A percentile compares a stretch with the other conserved stretches of the same genome.
Evolutionary conservation across 1,140 invertebrate genomes (phyloP).

Genomic region (Papilio polytes): DNA sequence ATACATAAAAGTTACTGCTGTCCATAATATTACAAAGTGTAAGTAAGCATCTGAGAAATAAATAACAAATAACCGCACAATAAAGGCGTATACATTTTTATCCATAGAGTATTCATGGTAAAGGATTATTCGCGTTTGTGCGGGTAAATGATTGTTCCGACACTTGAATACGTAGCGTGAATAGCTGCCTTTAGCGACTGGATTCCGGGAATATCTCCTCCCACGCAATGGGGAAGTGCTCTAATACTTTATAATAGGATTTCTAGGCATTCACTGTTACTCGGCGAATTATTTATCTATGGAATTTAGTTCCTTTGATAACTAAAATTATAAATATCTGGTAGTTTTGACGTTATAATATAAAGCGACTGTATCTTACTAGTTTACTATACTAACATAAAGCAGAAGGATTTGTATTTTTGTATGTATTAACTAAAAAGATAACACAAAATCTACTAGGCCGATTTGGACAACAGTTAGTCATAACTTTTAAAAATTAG

Average conservation of each 20-base stretch:
- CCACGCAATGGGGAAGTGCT: not conserved
- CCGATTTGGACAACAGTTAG: too few relatives aligned
- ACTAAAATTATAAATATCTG: not conserved
- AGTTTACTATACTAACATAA: too few relatives aligned
- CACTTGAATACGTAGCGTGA: not conserved
- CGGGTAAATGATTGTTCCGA: not conserved
- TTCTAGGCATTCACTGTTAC: conserved; percentile 8
- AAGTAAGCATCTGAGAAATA: too few relatives aligned
- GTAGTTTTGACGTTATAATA: not conserved
- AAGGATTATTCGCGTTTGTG: conserved; percentile 18
- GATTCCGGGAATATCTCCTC: conserved; percentile 1
- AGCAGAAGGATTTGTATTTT: too few relatives aligned
- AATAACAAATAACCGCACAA: too few relatives aligned
- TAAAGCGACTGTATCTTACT: not conserved
- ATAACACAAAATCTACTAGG: too few relatives aligned
- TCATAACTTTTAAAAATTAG: too few relatives aligned
- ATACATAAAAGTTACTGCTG: too few relatives aligned
- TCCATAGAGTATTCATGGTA: not conserved
- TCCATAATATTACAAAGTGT: too few relatives aligned
- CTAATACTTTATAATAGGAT: conserved; percentile 5
- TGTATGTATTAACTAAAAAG: too few relatives aligned
- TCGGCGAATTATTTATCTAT: not conserved
- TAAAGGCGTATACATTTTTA: not conserved
- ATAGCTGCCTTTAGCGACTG: not conserved
- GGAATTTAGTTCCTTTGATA: conserved; percentile 9